These are phyloP conservation scores for Malthinus flaveolus DNA, from an alignment of 2,888 invertebrate species.

Conservation along the genomic window DNA sequence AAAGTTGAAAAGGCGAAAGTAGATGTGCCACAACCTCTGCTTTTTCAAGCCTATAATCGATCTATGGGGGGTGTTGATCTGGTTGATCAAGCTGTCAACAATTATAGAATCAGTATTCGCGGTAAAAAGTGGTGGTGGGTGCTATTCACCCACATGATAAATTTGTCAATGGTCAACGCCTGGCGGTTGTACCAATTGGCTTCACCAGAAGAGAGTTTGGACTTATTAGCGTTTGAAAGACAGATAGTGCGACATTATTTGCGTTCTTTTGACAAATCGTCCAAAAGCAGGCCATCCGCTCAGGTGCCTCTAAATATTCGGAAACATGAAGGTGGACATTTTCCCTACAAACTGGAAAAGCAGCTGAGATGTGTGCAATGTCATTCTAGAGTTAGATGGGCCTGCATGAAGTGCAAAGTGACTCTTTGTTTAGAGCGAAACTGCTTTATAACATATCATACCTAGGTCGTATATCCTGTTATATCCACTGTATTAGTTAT, in stretches of 20 bases:
- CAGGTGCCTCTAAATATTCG: no score
- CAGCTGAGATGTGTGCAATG: background rate
- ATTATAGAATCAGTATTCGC: conserved; percentile 15
- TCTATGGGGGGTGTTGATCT: conserved; percentile 24
- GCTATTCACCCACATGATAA: conserved; percentile 16
- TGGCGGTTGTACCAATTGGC: conserved; percentile 5
- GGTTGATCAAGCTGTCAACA: conserved; percentile 11
- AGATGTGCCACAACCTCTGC: conserved; percentile 3
- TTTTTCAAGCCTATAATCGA: conserved; percentile 13
- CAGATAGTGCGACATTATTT: no score
- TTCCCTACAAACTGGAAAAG: background rate
- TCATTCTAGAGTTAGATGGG: background rate
- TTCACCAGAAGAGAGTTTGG: background rate
- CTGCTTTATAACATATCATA: background rate
- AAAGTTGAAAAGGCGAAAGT: conserved; percentile 3
- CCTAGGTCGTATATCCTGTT: no score
- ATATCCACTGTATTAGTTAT: no score
- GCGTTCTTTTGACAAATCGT: no score
- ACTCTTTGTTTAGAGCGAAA: background rate
- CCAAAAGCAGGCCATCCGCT: no score
- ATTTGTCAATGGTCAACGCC: conserved; percentile 10
- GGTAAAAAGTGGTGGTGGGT: conserved; percentile 24
- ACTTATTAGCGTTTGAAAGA: no score
- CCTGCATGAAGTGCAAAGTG: background rate
- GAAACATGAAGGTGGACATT: background rate